phyloP scores from a whole-genome alignment of 2,888 invertebrate genomes.

The Clusia tigrina region DNA sequence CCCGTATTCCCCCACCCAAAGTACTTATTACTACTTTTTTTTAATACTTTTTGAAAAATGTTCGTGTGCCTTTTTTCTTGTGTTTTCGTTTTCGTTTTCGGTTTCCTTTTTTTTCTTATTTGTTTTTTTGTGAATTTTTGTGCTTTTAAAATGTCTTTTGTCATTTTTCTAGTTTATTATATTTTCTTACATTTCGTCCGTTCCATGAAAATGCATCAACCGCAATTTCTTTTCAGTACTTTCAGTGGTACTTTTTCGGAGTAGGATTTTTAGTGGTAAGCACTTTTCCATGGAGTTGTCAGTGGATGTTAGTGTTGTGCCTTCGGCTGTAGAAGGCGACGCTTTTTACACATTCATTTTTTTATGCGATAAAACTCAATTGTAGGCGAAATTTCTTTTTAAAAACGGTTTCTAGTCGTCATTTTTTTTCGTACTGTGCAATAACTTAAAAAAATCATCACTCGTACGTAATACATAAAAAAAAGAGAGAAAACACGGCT shows the following conservation, averaged over 20 bases:
- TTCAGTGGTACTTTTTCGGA: neutral
- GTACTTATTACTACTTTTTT: neutral
- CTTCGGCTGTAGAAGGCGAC: conserved; percentile 27
- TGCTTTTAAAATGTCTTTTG: conserved; percentile 50
- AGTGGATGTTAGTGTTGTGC: conserved; percentile 6
- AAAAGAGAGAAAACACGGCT: neutral
- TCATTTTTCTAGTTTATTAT: conserved; percentile 50
- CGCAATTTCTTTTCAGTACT: conserved; percentile 6
- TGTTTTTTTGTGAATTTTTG: conserved; percentile 31
- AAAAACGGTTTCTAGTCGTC: neutral
- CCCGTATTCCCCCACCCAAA: too few relatives aligned
- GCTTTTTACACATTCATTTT: neutral
- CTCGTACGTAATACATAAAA: neutral
- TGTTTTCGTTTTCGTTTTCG: conserved; percentile 19
- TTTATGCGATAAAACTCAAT: neutral
- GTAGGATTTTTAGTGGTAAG: neutral
- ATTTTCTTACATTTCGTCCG: conserved; percentile 35
- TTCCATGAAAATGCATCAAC: conserved; percentile 10
- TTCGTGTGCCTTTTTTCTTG: neutral
- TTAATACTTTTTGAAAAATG: too few relatives aligned
- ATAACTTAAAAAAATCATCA: conserved; percentile 1
- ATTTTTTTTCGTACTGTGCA: neutral
- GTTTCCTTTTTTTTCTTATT: neutral
- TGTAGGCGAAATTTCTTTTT: neutral
- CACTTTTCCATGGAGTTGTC: conserved; percentile 7